Base-by-base conservation (phyloP, 1,140 invertebrate species). In the Myzus persicae region DNA sequence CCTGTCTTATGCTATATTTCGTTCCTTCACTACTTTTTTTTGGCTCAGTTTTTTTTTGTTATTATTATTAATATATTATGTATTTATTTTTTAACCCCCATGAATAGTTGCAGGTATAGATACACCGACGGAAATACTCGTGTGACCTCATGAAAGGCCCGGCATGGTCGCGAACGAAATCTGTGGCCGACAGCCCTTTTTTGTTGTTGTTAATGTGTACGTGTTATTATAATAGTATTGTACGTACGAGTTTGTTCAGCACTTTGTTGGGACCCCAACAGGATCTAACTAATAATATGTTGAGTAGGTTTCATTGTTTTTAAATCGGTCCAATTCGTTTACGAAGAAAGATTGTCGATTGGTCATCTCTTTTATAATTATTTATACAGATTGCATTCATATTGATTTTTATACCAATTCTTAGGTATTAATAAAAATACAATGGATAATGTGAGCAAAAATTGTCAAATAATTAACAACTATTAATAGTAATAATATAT, bases 1-100 rank as follows among this genome's bases (percentile, higher is more conserved):
- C 91, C 91, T 93, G 91, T 93, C 84, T 85, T 84, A 40, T 48
- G 91, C 46, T 84, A 81, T 85, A 31, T 93, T 93, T 85, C 36
- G 81, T 92, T 82, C 24, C 24, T 90, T 40, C 11, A 59, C 48
- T 38, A 46, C 36, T 76, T 91, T 67, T 91, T 67, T 76, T 44
- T 67, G 18, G n/a, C 38, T 59, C 42, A 26, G 24, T 18, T 90
- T 81, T 90, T 59, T 40, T 90, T 90, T 67, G n/a, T 38, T 81
- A 46, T 46, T 46, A 46, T 46, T 46, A 46, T 48, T 48, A 18
- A 11, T 20, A 48, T 48, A 44, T 44, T 44, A 44, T 44, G 18
- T n/a, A 42, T 91, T 38, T 38, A 51, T 88, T 31, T 90, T 59
- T 90, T 59, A n/a, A 54, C 48, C 88, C 88, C 26, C 38, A 26